phyloP scores from a whole-genome alignment of 2,888 invertebrate genomes.

The Corbicula japonica region DNA sequence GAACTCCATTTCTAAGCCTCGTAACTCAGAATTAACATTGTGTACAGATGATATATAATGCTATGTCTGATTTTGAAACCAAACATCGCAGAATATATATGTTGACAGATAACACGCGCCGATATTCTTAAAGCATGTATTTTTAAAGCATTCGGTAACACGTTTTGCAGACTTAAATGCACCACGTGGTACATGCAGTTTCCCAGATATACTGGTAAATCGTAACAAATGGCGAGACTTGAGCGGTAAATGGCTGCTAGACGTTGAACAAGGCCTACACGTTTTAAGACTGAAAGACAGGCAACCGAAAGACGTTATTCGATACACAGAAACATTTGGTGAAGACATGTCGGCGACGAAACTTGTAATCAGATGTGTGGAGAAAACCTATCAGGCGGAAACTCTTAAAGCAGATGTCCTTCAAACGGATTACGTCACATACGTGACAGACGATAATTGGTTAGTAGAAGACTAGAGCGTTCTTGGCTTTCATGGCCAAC shows the following conservation, averaged over 20 bases:
- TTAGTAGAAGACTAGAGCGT: too few relatives aligned
- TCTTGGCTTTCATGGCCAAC: too few relatives aligned
- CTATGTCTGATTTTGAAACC: too few relatives aligned
- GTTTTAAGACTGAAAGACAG: constrained; percentile 73
- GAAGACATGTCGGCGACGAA: constrained; percentile 64
- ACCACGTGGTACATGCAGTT: constrained; percentile 70
- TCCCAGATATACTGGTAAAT: constrained; percentile 76
- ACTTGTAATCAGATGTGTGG: constrained; percentile 74
- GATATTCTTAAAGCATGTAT: too few relatives aligned
- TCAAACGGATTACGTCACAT: constrained; percentile 69
- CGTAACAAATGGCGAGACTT: constrained; percentile 82
- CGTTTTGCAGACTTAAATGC: constrained; percentile 66
- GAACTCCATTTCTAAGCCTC: too few relatives aligned
- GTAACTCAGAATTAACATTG: too few relatives aligned
- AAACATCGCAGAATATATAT: too few relatives aligned
- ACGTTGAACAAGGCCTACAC: constrained; percentile 75
- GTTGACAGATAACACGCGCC: too few relatives aligned
- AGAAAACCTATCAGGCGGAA: constrained; percentile 59
- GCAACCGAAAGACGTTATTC: constrained; percentile 29
- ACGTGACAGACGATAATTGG: constrained; percentile 77
- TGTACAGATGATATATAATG: too few relatives aligned
- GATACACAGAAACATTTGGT: constrained; percentile 12
- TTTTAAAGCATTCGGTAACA: too few relatives aligned
- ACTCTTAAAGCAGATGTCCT: constrained; percentile 40
- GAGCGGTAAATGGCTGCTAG: constrained; percentile 73